phyloP scores from a whole-genome alignment of 2,797 vertebrate species.

The Aselliscus stoliczkanus region DNA sequence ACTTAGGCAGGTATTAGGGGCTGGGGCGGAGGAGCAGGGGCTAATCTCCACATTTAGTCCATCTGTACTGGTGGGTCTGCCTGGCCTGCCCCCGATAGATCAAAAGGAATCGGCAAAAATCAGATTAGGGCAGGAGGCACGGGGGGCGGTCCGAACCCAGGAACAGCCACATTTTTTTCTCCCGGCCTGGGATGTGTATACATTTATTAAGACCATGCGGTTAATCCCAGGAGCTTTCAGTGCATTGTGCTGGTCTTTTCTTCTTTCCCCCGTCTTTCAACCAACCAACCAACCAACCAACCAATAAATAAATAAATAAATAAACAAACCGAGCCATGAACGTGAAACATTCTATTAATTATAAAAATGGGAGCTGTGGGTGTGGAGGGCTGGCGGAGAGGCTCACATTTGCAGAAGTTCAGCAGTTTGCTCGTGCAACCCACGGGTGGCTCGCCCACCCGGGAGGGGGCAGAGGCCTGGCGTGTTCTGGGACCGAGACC shows the following conservation, averaged over 20 bases:
- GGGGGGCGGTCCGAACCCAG: conserved; percentile 81
- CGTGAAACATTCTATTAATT: conserved; percentile 25
- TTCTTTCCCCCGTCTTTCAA: conserved; percentile 54
- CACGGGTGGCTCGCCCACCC: rapidly evolving
- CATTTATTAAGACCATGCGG: conserved; percentile 83
- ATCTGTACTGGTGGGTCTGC: conserved; percentile 92
- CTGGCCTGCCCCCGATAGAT: conserved; percentile 90
- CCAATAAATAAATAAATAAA: background rate
- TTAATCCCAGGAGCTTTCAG: conserved; percentile 83
- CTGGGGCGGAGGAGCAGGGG: conserved; percentile 92
- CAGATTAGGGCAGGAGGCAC: conserved; percentile 91
- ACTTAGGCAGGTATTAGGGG: conserved; percentile 99
- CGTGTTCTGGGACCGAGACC: background rate
- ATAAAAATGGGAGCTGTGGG: background rate
- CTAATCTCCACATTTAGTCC: conserved; percentile 99
- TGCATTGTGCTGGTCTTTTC: conserved; percentile 70
- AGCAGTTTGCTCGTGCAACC: rapidly evolving
- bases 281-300: background rate
- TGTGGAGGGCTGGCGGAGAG: rapidly evolving
- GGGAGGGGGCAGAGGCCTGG: background rate
- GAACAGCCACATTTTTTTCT: conserved; percentile 83
- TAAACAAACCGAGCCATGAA: background rate
- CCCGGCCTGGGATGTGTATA: conserved; percentile 77
- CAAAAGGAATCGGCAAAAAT: conserved; percentile 95
- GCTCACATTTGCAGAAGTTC: rapidly evolving